These are phyloP conservation scores for Leguminivora glycinivorella DNA, from an alignment of 1,140 invertebrate species.

Conservation along the genomic window DNA sequence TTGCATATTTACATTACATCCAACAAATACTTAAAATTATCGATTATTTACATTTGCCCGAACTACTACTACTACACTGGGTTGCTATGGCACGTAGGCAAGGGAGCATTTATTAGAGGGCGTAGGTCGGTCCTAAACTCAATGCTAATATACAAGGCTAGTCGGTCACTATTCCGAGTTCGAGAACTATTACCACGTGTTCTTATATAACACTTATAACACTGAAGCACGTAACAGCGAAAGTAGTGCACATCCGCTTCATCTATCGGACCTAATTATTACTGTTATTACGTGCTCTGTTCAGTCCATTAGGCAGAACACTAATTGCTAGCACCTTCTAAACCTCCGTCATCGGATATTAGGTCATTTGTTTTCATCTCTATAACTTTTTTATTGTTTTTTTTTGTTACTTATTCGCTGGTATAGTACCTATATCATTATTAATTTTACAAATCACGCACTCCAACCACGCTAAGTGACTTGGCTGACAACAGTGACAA, in stretches of 20 bases:
- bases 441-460: no score
- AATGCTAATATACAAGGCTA: constrained; percentile 6
- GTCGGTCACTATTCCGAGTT: constrained; percentile 14
- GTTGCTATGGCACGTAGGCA: no score
- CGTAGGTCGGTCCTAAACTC: neutral
- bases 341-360: neutral
- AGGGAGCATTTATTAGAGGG: no score
- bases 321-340: neutral
- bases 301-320: neutral
- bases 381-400: no score
- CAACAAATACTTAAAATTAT: no score
- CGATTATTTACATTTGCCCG: no score
- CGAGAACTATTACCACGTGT: constrained; percentile 5
- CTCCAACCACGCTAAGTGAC: no score
- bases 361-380: neutral
- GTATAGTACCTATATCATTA: no score
- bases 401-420: no score
- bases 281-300: neutral
- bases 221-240: constrained; percentile 59
- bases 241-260: constrained; percentile 57
- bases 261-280: constrained; percentile 27
- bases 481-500: no score
- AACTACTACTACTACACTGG: no score
- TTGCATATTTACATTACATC: no score
- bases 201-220: constrained; percentile 35